Conservation (phyloP, 1,140 invertebrate species). For the Drosophila sp. region DNA sequence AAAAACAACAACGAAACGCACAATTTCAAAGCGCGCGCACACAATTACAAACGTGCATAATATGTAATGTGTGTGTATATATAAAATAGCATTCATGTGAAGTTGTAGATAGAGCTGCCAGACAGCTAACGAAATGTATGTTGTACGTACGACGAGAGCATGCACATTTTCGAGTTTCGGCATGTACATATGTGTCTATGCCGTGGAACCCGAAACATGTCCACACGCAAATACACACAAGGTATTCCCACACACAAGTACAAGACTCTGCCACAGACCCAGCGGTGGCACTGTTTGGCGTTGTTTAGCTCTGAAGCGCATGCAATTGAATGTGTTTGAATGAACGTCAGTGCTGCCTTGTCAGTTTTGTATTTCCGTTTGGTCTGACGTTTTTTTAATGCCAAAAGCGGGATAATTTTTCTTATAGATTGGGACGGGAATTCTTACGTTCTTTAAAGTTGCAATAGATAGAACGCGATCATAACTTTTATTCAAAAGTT, state of each 20-base stretch:
- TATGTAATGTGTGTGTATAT: slow-evolving; percentile 29
- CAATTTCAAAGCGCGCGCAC: slow-evolving; percentile 31
- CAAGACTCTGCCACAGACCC: slow-evolving; percentile 18
- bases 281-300: slow-evolving; percentile 41
- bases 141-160: slow-evolving; percentile 20
- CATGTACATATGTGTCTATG: slow-evolving; percentile 55
- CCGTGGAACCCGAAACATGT: slow-evolving; percentile 61
- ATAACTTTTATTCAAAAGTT: too few relatives aligned
- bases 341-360: too few relatives aligned
- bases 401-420: too few relatives aligned
- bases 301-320: slow-evolving; percentile 50
- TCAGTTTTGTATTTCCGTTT: too few relatives aligned
- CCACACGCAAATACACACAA: slow-evolving; percentile 11
- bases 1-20: slow-evolving; percentile 54
- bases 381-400: too few relatives aligned
- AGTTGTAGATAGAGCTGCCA: slow-evolving; percentile 57
- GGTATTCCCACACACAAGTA: slow-evolving; percentile 21
- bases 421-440: too few relatives aligned
- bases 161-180: slow-evolving; percentile 42
- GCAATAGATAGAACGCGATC: too few relatives aligned
- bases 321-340: slow-evolving; percentile 36
- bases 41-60: slow-evolving; percentile 32
- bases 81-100: slow-evolving; percentile 58
- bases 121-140: slow-evolving; percentile 20
- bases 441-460: too few relatives aligned